A percentile compares a stretch with the other conserved stretches of the same genome.
phyloP scores from a whole-genome alignment of 2,113 vertebrate genomes.

The Cavia aperea region DNA sequence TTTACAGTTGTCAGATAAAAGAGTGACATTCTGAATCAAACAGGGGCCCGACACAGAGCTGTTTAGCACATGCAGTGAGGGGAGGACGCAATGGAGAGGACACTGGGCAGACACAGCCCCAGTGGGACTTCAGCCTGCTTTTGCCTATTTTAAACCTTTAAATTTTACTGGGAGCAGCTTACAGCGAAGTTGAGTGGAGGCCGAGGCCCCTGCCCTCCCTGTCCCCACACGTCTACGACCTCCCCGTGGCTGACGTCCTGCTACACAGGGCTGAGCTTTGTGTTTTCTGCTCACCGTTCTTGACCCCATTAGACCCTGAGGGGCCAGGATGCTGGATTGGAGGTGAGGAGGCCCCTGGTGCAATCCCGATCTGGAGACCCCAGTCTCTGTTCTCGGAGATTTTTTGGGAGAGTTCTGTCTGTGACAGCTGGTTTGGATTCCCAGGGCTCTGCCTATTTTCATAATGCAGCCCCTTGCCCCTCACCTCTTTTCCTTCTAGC shows the following conservation, averaged over 20 bases:
- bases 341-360: background rate
- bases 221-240: rapidly evolving
- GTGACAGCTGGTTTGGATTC: background rate
- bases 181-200: background rate
- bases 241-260: rapidly evolving
- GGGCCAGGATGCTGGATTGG: background rate
- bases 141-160: background rate
- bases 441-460: background rate
- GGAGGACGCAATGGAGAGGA: background rate
- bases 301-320: background rate
- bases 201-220: too few species aligned
- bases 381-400: background rate
- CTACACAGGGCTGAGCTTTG: background rate
- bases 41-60: background rate
- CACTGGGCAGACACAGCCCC: too few species aligned
- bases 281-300: background rate
- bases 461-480: background rate
- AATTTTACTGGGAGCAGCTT: background rate
- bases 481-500: background rate
- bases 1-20: background rate
- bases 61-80: too few species aligned
- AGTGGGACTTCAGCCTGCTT: background rate
- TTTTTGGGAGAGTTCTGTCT: background rate
- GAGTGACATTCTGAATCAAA: background rate
- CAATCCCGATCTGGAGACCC: background rate